Conservation (phyloP, 2,888 invertebrate species). For the Hymenopus coronatus region DNA sequence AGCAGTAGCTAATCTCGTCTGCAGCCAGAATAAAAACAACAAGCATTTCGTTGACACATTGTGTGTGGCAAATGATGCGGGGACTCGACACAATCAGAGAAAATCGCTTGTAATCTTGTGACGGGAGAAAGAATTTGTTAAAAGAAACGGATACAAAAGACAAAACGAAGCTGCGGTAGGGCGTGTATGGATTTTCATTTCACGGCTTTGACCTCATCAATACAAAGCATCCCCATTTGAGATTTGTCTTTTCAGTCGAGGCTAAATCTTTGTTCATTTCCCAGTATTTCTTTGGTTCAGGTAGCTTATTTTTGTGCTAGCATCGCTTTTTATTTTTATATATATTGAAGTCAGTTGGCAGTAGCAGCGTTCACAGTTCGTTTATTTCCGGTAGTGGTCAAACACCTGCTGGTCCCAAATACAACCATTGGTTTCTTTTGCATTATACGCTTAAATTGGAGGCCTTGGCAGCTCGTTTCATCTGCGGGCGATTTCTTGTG, state of each 20-base stretch:
- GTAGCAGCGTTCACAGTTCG: neutral
- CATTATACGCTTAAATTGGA: neutral
- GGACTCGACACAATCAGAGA: slow-evolving; percentile 8
- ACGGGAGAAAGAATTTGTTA: slow-evolving; percentile 1
- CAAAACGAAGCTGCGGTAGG: slow-evolving; percentile 25
- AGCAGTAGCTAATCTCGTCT: neutral
- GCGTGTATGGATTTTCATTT: slow-evolving; percentile 26
- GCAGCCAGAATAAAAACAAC: neutral
- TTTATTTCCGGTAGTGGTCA: slow-evolving; percentile 13
- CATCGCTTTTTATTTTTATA: neutral
- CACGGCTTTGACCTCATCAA: slow-evolving; percentile 24
- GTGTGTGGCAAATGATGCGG: slow-evolving; percentile 5
- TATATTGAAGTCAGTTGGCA: neutral
- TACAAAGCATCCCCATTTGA: slow-evolving; percentile 18
- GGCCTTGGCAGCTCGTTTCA: neutral
- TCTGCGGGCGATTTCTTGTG: neutral
- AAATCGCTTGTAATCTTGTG: slow-evolving; percentile 5
- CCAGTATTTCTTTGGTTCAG: slow-evolving; percentile 16
- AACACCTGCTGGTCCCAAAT: slow-evolving; percentile 4
- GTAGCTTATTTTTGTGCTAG: neutral
- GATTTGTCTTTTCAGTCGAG: slow-evolving; percentile 17
- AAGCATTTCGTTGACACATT: neutral
- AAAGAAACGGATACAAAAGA: slow-evolving; percentile 11
- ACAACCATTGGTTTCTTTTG: neutral
- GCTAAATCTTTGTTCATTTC: slow-evolving; percentile 24